A percentile compares a stretch with the other conserved stretches of the same genome.
Evolutionary conservation across 2,797 vertebrate species (phyloP).

Genomic region (Xiphorhynchus erythropygius): DNA sequence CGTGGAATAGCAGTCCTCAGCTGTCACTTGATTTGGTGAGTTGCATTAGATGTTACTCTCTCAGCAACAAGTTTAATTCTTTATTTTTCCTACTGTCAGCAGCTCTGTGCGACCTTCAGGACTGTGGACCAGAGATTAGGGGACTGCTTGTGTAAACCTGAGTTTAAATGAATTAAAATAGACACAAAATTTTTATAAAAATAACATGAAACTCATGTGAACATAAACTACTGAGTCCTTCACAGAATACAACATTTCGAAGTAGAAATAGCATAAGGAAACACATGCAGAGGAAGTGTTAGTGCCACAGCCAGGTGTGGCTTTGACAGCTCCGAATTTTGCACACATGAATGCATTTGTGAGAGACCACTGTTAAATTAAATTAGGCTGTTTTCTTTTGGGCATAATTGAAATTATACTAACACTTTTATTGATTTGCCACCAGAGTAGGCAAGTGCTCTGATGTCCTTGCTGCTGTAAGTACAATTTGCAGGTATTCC

Average conservation of each 20-base stretch:
- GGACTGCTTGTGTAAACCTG: background rate
- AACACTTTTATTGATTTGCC: background rate
- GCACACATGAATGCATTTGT: background rate
- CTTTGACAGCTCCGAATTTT: background rate
- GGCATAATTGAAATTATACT: background rate
- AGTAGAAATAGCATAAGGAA: background rate
- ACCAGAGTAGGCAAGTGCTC: background rate
- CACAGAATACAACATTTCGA: fast-evolving
- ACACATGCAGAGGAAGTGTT: background rate
- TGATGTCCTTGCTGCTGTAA: background rate
- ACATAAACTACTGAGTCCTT: background rate
- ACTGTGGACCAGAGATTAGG: background rate
- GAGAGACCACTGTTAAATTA: background rate
- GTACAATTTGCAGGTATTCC: background rate
- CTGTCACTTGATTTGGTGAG: background rate
- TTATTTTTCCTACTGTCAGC: background rate
- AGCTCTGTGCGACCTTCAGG: background rate
- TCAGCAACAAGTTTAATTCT: background rate
- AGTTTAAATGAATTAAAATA: background rate
- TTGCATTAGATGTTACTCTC: background rate
- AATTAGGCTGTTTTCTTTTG: background rate
- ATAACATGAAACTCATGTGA: background rate
- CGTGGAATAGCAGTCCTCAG: background rate
- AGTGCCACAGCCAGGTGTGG: background rate
- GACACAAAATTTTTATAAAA: background rate